phyloP scores from a whole-genome alignment of 2,888 invertebrate species.

The Vesta saturnalis region DNA sequence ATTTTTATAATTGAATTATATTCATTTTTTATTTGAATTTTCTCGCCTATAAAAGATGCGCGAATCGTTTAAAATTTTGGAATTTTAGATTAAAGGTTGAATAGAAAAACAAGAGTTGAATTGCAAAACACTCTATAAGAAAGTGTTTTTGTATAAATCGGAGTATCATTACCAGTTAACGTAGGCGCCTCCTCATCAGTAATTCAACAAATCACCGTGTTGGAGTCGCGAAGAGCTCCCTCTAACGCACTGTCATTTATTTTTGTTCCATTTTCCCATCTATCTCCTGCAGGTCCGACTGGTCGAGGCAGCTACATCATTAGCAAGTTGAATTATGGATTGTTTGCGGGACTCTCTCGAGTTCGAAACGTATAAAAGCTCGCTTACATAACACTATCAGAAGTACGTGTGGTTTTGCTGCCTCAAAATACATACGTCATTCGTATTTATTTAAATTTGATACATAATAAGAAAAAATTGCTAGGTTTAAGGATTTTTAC shows the following conservation, averaged over 20 bases:
- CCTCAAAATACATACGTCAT: not conserved
- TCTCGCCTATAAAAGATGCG: too few species aligned
- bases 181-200: constrained; percentile 58
- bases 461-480: too few species aligned
- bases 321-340: constrained; percentile 62
- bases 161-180: constrained; percentile 60
- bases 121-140: too few species aligned
- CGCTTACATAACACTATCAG: constrained; percentile 30
- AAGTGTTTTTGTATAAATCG: constrained; percentile 58
- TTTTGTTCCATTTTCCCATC: constrained; percentile 56
- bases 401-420: constrained; percentile 15
- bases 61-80: too few species aligned
- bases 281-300: constrained; percentile 59
- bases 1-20: too few species aligned
- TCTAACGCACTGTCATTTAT: constrained; percentile 57
- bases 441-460: constrained; percentile 1
- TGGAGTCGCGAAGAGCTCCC: constrained; percentile 43
- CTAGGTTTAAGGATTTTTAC: too few species aligned
- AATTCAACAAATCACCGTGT: constrained; percentile 54
- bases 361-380: constrained; percentile 53
- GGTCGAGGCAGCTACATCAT: constrained; percentile 60
- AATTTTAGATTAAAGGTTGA: too few species aligned
- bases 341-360: constrained; percentile 56
- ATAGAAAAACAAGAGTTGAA: too few species aligned
- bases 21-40: too few species aligned